Conservation (phyloP, 2,888 invertebrate species). For the Heteromyza rotundicornis region DNA sequence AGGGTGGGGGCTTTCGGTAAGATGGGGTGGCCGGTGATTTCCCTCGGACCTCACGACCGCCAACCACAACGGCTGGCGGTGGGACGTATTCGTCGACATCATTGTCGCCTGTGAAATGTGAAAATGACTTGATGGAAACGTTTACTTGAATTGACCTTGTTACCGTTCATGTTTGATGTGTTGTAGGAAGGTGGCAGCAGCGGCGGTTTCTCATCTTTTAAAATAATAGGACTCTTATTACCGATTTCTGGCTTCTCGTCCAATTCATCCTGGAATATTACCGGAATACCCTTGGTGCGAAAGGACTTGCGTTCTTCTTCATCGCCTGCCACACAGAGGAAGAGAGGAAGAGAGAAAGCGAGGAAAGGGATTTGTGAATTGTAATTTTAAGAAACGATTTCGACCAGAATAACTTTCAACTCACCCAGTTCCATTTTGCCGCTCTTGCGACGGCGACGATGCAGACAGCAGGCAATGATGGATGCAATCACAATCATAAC, state of each 20-base stretch:
- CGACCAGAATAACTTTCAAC: no score
- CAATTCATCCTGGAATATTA: slow-evolving; percentile 96
- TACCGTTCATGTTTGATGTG: slow-evolving; percentile 60
- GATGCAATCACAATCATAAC: slow-evolving; percentile 87
- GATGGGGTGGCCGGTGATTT: slow-evolving; percentile 85
- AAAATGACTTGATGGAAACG: background rate
- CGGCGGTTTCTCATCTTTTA: slow-evolving; percentile 95
- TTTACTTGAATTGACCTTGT: background rate
- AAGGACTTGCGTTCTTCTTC: slow-evolving; percentile 85
- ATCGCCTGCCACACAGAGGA: slow-evolving; percentile 63
- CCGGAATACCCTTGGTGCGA: slow-evolving; percentile 86
- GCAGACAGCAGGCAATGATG: slow-evolving; percentile 86
- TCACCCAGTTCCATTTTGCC: slow-evolving; percentile 81
- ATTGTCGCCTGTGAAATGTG: slow-evolving; percentile 50
- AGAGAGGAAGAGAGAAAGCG: no score
- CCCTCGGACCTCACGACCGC: slow-evolving; percentile 72
- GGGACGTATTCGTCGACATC: slow-evolving; percentile 85
- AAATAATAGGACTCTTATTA: slow-evolving; percentile 90
- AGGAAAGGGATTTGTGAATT: no score
- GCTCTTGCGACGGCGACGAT: slow-evolving; percentile 80
- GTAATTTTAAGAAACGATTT: no score
- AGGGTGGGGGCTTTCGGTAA: slow-evolving; percentile 94
- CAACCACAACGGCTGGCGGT: slow-evolving; percentile 76
- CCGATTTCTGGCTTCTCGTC: slow-evolving; percentile 90
- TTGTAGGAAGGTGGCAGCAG: slow-evolving; percentile 75